Conservation (phyloP, 2,797 vertebrate genomes). For the Choloepus didactylus region DNA sequence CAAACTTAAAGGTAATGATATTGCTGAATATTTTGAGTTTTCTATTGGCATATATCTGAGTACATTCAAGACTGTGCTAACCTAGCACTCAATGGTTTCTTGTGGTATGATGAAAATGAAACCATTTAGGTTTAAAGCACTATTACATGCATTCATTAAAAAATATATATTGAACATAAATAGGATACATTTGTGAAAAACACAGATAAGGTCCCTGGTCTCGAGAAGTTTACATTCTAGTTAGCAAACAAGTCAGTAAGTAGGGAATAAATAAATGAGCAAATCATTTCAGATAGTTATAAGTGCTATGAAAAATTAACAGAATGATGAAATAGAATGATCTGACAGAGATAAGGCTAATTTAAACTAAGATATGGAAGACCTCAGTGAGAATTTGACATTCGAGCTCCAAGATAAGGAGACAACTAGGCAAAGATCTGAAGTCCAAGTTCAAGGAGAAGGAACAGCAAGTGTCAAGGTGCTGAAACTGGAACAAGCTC, state of each 20-base stretch:
- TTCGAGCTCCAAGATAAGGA: background rate
- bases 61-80: background rate
- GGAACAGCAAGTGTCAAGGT: background rate
- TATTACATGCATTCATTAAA: slow-evolving; percentile 17
- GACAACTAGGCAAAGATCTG: background rate
- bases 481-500: background rate
- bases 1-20: background rate
- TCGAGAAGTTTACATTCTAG: slow-evolving; percentile 31
- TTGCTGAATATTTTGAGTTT: slow-evolving; percentile 6
- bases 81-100: slow-evolving; percentile 10
- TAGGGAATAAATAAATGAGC: background rate
- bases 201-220: slow-evolving; percentile 20
- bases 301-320: background rate
- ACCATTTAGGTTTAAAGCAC: background rate
- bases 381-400: background rate
- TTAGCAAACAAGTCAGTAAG: background rate
- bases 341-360: background rate
- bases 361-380: background rate
- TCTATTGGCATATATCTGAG: background rate
- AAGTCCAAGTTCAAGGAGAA: background rate
- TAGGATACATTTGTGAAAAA: background rate
- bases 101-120: slow-evolving; percentile 28
- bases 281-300: background rate
- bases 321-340: background rate
- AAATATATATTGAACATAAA: background rate